A percentile compares a stretch with the other conserved stretches of the same genome.
Conservation (phyloP, 2,797 vertebrate genomes). For the Microhierax caerulescens region DNA sequence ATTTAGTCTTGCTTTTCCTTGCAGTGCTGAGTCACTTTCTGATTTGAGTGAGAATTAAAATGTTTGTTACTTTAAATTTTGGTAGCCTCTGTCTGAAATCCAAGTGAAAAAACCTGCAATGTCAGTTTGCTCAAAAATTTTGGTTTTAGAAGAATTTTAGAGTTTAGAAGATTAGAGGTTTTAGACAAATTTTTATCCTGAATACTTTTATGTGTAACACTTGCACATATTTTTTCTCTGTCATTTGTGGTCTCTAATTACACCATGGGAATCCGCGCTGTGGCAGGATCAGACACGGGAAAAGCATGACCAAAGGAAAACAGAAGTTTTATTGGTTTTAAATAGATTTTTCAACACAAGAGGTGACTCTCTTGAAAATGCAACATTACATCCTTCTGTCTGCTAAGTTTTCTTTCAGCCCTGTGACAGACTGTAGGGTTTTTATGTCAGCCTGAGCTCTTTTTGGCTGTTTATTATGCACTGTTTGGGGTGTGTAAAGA, state of each 20-base stretch:
- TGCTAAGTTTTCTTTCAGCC: not conserved
- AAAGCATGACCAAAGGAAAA: not conserved
- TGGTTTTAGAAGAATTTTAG: too few species aligned
- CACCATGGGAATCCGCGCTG: not conserved
- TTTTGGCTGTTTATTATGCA: not conserved
- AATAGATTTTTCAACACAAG: not conserved
- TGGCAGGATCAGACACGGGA: not conserved
- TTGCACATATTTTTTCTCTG: not conserved
- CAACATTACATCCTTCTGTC: not conserved
- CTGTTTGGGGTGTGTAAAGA: not conserved
- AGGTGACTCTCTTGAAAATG: not conserved
- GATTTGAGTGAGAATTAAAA: conserved; percentile 27
- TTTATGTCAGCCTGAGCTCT: not conserved
- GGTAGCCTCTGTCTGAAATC: conserved; percentile 30
- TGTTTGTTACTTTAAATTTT: conserved; percentile 48
- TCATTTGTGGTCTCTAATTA: not conserved
- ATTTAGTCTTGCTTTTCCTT: conserved; percentile 57
- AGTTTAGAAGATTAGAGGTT: not conserved
- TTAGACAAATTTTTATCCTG: not conserved
- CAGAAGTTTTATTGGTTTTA: not conserved
- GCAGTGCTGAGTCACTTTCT: conserved; percentile 58
- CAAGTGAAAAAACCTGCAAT: not conserved
- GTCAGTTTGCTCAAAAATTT: not conserved
- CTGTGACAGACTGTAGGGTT: not conserved
- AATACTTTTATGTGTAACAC: not conserved